Base-by-base conservation (phyloP, 2,797 vertebrate species). In the Haliaeetus albicilla region DNA sequence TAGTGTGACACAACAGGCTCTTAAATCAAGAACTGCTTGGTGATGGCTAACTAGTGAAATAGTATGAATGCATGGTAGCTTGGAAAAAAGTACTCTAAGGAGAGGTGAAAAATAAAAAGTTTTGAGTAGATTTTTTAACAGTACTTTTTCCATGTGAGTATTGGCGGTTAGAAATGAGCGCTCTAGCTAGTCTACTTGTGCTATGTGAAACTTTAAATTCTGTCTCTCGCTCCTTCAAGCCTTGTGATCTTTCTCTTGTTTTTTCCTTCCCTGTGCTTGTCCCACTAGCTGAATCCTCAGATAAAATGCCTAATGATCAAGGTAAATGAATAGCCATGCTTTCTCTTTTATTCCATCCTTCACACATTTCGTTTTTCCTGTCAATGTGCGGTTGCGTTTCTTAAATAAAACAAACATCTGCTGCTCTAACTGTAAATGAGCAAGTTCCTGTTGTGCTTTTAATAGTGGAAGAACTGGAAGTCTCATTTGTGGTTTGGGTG, bases 291-390 rank as follows among this genome's bases (percentile, higher is more conserved):
- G 99, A 99, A 98, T 99, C 99, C 98, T 99, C 99, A 99, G 99
- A 99, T 99, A 99, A 99, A 99, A 99, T 99, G 99, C 99, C 99
- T 99, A 99, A 99, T 99, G 99, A 99, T 96, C 99, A 99, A 99
- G 99, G 99, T 99, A 99, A 99, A 98, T 97, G 96, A 98, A 97
- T 68, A 96, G 95, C 96, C 84, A 64, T 74, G 44, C 89, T 97
- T 96, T 97, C 87, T 97, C 79, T 97, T 71, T 87, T 48, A 84
- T 94, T 96, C 96, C 67, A 73, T 97, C 87, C 96, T 86, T 97
- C 97, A 96, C 93, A 49, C 86, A 12, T 97, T 20, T 84, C 87
- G 57, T 77, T 81, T 74, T 89, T 75, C 31, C 73, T 76, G 41
- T 80, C 84, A 77, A 3, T 86, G 79, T 95, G 90, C 69, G 79